A percentile compares a stretch with the other conserved stretches of the same genome.
These are phyloP conservation scores for Dasypogon diadema DNA, from an alignment of 2,888 invertebrate species.

Conservation along the genomic window DNA sequence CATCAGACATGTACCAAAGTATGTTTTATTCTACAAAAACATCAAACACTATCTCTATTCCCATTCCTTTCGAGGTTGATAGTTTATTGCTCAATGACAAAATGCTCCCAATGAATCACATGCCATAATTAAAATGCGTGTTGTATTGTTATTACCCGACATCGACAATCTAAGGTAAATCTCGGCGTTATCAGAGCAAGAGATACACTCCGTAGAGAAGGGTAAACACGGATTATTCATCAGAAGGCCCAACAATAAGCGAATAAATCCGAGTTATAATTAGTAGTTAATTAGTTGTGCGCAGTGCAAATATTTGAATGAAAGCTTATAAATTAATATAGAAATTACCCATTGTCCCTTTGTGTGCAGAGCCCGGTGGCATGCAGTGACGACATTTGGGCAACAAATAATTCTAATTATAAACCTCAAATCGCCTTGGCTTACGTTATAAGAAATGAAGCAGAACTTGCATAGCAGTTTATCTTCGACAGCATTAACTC, in stretches of 20 bases:
- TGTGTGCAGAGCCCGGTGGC: too few relatives aligned
- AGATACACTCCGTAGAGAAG: not conserved
- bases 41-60: too few relatives aligned
- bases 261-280: not conserved
- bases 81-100: not conserved
- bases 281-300: too few relatives aligned
- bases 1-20: too few relatives aligned
- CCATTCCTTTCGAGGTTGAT: too few relatives aligned
- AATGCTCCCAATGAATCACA: slow-evolving; percentile 31
- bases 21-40: too few relatives aligned
- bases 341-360: too few relatives aligned
- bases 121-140: slow-evolving; percentile 1
- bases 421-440: not conserved
- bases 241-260: not conserved
- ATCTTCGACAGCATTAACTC: not conserved
- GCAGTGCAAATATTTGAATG: too few relatives aligned
- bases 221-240: not conserved
- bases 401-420: too few relatives aligned
- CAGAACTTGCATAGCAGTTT: not conserved
- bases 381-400: too few relatives aligned
- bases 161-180: slow-evolving; percentile 9
- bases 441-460: not conserved
- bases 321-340: too few relatives aligned
- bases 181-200: slow-evolving; percentile 4
- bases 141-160: slow-evolving; percentile 18